phyloP scores from a whole-genome alignment of 2,797 vertebrate genomes.

The Acrossocheilus wenchowensis region DNA sequence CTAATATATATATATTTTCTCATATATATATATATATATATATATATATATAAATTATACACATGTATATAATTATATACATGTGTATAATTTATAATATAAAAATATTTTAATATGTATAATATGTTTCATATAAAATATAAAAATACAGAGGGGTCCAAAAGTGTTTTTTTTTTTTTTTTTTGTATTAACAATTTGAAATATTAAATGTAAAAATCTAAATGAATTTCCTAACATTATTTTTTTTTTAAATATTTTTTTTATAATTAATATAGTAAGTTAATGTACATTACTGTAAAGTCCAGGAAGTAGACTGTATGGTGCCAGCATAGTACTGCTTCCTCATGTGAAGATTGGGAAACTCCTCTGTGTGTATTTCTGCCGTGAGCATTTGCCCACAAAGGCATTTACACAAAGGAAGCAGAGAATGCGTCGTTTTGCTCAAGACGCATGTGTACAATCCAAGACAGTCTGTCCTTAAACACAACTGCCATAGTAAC shows the following conservation, averaged over 20 bases:
- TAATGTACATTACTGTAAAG: neutral
- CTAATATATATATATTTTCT: too few relatives aligned
- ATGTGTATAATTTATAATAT: too few relatives aligned
- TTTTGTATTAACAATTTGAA: neutral
- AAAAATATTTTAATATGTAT: neutral
- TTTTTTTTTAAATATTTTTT: neutral
- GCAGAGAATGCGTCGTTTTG: conserved; percentile 7
- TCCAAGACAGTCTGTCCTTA: conserved; percentile 34
- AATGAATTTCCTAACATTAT: neutral
- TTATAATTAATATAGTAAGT: too few relatives aligned
- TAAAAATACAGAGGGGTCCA: neutral
- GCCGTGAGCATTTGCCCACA: conserved; percentile 34
- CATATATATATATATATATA: too few relatives aligned
- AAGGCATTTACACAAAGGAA: conserved; percentile 49
- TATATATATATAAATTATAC: too few relatives aligned
- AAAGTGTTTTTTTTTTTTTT: neutral
- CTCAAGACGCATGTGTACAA: conserved; percentile 44
- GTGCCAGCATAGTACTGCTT: conserved; percentile 9
- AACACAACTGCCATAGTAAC: conserved; percentile 57
- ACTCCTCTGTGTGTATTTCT: conserved; percentile 32
- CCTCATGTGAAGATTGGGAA: conserved; percentile 44
- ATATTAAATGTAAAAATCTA: neutral
- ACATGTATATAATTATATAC: too few relatives aligned
- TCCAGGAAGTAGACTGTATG: conserved; percentile 25
- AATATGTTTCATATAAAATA: neutral